phyloP scores from a whole-genome alignment of 2,797 vertebrate species.

The Betta splendens region DNA sequence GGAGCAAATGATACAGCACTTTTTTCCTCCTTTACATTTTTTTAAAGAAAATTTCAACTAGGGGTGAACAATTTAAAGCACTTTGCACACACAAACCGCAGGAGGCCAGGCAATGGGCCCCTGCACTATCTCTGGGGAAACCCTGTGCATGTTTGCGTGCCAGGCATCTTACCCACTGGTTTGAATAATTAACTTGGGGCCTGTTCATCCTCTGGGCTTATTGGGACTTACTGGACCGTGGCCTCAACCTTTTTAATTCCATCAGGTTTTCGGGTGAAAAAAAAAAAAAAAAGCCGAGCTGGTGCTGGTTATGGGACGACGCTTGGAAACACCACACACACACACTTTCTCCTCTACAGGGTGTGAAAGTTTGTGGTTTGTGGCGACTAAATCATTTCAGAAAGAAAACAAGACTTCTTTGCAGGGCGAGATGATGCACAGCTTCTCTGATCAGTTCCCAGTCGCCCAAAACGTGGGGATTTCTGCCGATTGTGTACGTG shows the following conservation, averaged over 20 bases:
- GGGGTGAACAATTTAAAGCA: constrained; percentile 10
- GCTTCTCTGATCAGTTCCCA: constrained; percentile 48
- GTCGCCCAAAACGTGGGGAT: constrained; percentile 59
- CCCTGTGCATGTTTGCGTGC: constrained; percentile 60
- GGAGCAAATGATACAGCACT: neutral
- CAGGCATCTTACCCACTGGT: constrained; percentile 60
- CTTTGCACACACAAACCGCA: constrained; percentile 41
- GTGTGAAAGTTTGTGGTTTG: constrained; percentile 70
- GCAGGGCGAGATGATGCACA: constrained; percentile 31
- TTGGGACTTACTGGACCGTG: constrained; percentile 65
- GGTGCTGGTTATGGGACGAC: constrained; percentile 4
- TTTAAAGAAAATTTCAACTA: neutral
- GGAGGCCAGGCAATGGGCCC: constrained; percentile 43
- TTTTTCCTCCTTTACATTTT: neutral
- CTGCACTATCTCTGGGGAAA: constrained; percentile 55
- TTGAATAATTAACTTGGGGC: constrained; percentile 73
- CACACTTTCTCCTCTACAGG: constrained; percentile 61
- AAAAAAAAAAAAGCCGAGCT: constrained; percentile 22
- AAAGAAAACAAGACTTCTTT: constrained; percentile 43
- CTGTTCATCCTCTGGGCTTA: constrained; percentile 65
- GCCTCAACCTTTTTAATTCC: constrained; percentile 54
- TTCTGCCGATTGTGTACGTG: constrained; percentile 38
- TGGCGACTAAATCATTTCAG: constrained; percentile 53
- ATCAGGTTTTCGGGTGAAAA: constrained; percentile 37
- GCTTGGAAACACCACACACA: constrained; percentile 26